These are phyloP conservation scores for Habroteleia sp. DNA, from an alignment of 2,888 invertebrate genomes.

Conservation along the genomic window DNA sequence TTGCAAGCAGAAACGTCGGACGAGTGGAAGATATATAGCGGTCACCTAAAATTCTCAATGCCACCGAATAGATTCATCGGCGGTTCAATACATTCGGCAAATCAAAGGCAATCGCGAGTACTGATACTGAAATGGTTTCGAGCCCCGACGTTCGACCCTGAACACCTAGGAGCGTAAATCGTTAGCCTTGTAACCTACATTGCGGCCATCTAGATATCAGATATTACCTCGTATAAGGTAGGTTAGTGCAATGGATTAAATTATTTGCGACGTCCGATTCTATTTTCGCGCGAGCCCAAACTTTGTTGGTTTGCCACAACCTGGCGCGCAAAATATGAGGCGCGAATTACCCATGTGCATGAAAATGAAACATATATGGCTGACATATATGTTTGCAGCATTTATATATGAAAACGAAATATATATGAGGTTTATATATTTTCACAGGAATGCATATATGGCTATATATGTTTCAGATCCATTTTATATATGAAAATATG, in stretches of 20 bases:
- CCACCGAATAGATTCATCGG: constrained; percentile 1
- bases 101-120: constrained; percentile 16
- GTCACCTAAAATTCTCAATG: constrained; percentile 12
- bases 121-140: constrained; percentile 33
- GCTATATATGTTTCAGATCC: too few species aligned
- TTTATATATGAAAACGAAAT: too few species aligned
- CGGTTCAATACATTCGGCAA: constrained; percentile 13
- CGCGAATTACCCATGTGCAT: too few species aligned
- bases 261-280: constrained; percentile 28
- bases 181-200: constrained; percentile 66
- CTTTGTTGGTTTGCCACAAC: constrained; percentile 17
- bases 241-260: constrained; percentile 46
- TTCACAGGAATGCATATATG: too few species aligned
- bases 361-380: too few species aligned
- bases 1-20: too few species aligned
- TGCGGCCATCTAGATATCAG: constrained; percentile 56
- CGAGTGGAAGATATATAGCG: too few species aligned
- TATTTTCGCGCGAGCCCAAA: constrained; percentile 35
- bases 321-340: background rate
- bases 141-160: constrained; percentile 61
- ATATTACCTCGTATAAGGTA: constrained; percentile 54
- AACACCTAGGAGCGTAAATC: constrained; percentile 57
- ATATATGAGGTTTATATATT: too few species aligned
- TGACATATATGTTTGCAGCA: too few species aligned
- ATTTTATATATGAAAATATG: too few species aligned